Evolutionary conservation across 2,888 invertebrate genomes (phyloP).

Genomic region (Ophioninae sp.): DNA sequence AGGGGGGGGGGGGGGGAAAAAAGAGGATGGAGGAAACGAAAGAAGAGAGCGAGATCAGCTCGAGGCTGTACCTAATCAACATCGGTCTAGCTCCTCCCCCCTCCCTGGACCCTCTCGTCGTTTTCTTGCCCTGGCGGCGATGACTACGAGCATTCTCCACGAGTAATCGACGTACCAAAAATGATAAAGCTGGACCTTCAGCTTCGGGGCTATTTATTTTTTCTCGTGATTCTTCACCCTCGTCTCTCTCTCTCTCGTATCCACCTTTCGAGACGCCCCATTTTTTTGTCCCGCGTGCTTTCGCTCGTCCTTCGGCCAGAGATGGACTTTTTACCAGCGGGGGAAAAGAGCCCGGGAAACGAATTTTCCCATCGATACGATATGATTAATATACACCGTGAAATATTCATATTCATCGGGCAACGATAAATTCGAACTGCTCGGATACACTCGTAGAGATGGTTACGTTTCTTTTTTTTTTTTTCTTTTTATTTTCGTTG

Average conservation of each 20-base stretch:
- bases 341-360: background rate
- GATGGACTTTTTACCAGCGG: background rate
- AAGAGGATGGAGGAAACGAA: slow-evolving; percentile 59
- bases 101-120: slow-evolving; percentile 29
- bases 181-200: slow-evolving; percentile 49
- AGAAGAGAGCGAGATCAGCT: slow-evolving; percentile 66
- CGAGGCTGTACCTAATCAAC: slow-evolving; percentile 76
- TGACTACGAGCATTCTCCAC: slow-evolving; percentile 62
- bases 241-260: slow-evolving; percentile 5
- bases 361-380: background rate
- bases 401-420: slow-evolving; percentile 14
- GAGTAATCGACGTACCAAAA: slow-evolving; percentile 63
- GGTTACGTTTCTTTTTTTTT: background rate
- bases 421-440: background rate
- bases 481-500: background rate
- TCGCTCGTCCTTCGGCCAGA: background rate
- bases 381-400: background rate
- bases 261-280: background rate
- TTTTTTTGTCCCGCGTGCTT: background rate
- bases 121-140: slow-evolving; percentile 58
- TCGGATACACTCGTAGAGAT: background rate
- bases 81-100: slow-evolving; percentile 72
- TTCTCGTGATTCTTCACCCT: slow-evolving; percentile 39
- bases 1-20: slow-evolving; percentile 42
- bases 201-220: slow-evolving; percentile 47